Percentiles rank a stretch among this genome's conserved stretches.
Conservation (phyloP, 2,113 vertebrate species). For the Carassius carassius region DNA sequence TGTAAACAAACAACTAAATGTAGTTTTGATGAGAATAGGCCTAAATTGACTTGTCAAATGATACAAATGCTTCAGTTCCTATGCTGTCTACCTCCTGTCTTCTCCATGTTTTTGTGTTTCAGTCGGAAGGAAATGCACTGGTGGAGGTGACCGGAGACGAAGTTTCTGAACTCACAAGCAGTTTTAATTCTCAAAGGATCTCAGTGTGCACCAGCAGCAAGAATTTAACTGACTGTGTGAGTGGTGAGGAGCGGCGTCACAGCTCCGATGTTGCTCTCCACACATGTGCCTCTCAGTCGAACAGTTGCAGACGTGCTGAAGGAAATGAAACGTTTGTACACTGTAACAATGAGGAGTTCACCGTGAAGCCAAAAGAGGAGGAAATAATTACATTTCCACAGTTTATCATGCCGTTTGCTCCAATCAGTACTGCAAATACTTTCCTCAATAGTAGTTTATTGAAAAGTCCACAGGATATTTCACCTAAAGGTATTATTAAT, state of each 20-base stretch:
- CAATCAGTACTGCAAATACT: slow-evolving; percentile 55
- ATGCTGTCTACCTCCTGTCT: not conserved
- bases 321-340: not conserved
- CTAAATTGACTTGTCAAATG: not conserved
- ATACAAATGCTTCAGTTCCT: not conserved
- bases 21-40: not conserved
- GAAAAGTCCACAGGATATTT: slow-evolving; percentile 52
- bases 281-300: slow-evolving; percentile 37
- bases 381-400: slow-evolving; percentile 44
- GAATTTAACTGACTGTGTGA: slow-evolving; percentile 27
- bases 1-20: slow-evolving; percentile 50
- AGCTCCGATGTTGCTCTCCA: slow-evolving; percentile 16
- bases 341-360: slow-evolving; percentile 1
- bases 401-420: slow-evolving; percentile 70
- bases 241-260: slow-evolving; percentile 2
- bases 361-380: slow-evolving; percentile 37
- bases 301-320: slow-evolving; percentile 7
- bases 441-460: slow-evolving; percentile 51
- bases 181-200: slow-evolving; percentile 38
- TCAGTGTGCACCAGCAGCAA: slow-evolving; percentile 49
- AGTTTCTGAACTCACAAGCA: slow-evolving; percentile 40
- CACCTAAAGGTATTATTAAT: slow-evolving; percentile 47
- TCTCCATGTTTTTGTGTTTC: slow-evolving; percentile 36
- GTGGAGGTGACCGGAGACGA: slow-evolving; percentile 61
- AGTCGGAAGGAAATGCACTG: slow-evolving; percentile 58